Percentiles rank a stretch among this genome's conserved stretches.
Evolutionary conservation across 2,888 invertebrate species (phyloP).

Genomic region (Galeruca laticollis): DNA sequence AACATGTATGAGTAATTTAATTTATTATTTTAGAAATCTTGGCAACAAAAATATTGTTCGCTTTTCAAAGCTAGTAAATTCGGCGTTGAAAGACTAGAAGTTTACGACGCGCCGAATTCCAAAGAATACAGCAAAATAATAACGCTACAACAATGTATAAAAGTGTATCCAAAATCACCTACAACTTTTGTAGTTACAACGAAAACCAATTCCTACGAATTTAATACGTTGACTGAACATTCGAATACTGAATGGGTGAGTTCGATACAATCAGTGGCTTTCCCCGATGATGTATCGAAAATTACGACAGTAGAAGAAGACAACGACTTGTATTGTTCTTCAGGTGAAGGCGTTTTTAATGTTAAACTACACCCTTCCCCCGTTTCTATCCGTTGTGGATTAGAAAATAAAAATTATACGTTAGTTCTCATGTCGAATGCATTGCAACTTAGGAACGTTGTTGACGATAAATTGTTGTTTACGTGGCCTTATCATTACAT

Average conservation of each 20-base stretch:
- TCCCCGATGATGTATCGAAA: conserved; percentile 74
- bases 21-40: conserved; percentile 77
- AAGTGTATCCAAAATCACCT: conserved; percentile 77
- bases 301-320: conserved; percentile 81
- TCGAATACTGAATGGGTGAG: conserved; percentile 83
- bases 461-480: conserved; percentile 75
- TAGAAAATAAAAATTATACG: conserved; percentile 77
- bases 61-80: conserved; percentile 86
- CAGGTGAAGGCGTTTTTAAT: conserved; percentile 82
- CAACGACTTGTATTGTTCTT: conserved; percentile 89
- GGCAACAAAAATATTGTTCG: conserved; percentile 84
- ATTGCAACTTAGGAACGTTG: conserved; percentile 78
- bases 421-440: conserved; percentile 81
- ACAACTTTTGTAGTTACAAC: conserved; percentile 79
- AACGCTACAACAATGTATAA: conserved; percentile 88
- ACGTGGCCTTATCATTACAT: conserved; percentile 90
- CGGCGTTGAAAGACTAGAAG: conserved; percentile 87
- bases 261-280: conserved; percentile 85
- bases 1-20: not conserved
- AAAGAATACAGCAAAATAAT: conserved; percentile 71
- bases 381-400: conserved; percentile 81
- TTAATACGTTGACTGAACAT: conserved; percentile 76
- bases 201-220: conserved; percentile 74
- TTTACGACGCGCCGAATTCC: conserved; percentile 80
- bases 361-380: conserved; percentile 84